Conservation (phyloP, 2,797 vertebrate species). For the Diglossa cyanea region DNA sequence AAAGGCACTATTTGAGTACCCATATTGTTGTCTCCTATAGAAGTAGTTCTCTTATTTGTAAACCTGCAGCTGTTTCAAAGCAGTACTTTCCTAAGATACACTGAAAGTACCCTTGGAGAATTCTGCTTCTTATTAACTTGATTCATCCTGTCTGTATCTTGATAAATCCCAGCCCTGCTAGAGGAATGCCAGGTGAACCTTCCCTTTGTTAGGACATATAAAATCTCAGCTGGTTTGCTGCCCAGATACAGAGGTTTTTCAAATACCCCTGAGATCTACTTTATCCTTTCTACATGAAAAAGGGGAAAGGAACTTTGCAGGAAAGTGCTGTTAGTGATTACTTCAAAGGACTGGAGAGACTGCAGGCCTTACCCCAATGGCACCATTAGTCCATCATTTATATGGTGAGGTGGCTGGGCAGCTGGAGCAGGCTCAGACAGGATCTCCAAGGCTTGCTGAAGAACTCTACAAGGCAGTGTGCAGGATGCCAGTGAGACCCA, state of each 20-base stretch:
- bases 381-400: neutral
- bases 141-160: neutral
- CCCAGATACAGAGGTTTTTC: neutral
- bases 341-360: neutral
- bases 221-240: slow-evolving; percentile 2
- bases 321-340: neutral
- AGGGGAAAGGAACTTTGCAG: neutral
- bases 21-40: neutral
- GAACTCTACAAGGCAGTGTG: neutral
- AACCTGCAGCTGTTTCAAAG: neutral
- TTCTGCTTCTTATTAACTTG: neutral
- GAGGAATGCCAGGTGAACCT: neutral
- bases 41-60: neutral
- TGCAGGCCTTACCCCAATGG: neutral
- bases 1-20: neutral
- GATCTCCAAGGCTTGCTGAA: neutral
- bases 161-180: neutral
- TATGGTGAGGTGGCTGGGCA: neutral
- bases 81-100: slow-evolving; percentile 32
- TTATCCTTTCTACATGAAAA: slow-evolving; percentile 11
- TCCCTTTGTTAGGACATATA: neutral
- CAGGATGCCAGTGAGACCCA: neutral
- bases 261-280: neutral
- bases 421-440: neutral
- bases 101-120: slow-evolving; percentile 27